Conservation (phyloP, 2,797 vertebrate species). For the Oceanodroma leucorhoa region DNA sequence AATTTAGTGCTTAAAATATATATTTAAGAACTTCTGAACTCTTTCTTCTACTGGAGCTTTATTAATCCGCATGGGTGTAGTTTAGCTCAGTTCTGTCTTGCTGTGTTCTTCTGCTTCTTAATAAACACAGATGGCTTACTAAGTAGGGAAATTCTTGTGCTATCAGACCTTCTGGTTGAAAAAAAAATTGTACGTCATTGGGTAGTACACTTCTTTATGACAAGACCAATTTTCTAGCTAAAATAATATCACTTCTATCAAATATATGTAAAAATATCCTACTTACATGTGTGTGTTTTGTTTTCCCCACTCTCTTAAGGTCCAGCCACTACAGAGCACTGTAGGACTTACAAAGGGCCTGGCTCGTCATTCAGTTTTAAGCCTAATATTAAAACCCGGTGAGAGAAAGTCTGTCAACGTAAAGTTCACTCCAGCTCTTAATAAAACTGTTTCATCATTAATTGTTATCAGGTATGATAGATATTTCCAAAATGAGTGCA, state of each 20-base stretch:
- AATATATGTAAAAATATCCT: neutral
- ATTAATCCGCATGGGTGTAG: neutral
- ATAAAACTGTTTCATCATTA: slow-evolving; percentile 91
- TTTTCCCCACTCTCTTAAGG: slow-evolving; percentile 76
- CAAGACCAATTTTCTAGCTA: neutral
- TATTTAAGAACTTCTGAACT: neutral
- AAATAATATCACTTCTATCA: neutral
- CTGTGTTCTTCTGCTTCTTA: neutral
- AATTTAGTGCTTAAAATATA: neutral
- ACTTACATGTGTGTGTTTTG: neutral
- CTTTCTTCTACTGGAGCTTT: neutral
- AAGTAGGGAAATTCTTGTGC: neutral
- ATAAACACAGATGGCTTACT: neutral
- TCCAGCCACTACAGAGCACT: slow-evolving; percentile 80
- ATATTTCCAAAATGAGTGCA: neutral
- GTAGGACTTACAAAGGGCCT: slow-evolving; percentile 84
- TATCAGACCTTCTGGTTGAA: neutral
- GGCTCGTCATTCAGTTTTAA: slow-evolving; percentile 86
- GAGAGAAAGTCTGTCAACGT: slow-evolving; percentile 89
- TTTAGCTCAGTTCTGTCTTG: neutral
- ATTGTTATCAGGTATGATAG: slow-evolving; percentile 92
- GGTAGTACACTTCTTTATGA: neutral
- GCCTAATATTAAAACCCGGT: slow-evolving; percentile 89
- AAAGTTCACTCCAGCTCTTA: slow-evolving; percentile 89
- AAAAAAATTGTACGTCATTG: neutral